These are phyloP conservation scores for Lasioglossum morio DNA, from an alignment of 2,888 invertebrate genomes.

Conservation along the genomic window DNA sequence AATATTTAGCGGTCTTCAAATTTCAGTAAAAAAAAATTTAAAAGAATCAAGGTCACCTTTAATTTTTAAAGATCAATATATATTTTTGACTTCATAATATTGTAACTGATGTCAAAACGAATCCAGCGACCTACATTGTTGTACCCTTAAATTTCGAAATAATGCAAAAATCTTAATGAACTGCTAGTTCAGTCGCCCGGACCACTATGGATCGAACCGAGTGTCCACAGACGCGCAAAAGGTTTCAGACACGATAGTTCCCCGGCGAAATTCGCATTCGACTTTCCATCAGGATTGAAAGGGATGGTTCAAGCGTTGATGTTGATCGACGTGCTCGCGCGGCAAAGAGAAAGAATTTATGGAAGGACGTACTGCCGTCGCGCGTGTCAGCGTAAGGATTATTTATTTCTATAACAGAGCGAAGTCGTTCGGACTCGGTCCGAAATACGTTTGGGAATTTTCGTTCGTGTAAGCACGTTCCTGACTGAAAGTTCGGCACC, in stretches of 20 bases:
- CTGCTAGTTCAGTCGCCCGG: too few species aligned
- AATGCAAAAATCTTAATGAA: too few species aligned
- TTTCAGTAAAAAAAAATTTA: too few species aligned
- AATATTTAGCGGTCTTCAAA: too few species aligned
- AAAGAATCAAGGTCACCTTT: too few species aligned
- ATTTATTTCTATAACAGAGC: not conserved
- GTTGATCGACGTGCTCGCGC: not conserved
- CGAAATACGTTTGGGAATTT: not conserved
- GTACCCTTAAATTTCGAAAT: too few species aligned
- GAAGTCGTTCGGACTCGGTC: not conserved
- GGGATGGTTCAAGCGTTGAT: not conserved
- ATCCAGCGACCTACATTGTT: too few species aligned
- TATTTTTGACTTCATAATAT: too few species aligned
- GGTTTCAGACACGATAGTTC: not conserved
- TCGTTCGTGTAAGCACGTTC: conserved; percentile 23
- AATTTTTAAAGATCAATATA: too few species aligned
- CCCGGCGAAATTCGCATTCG: not conserved
- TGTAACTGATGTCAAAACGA: too few species aligned
- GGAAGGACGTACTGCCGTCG: not conserved
- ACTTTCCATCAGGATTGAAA: not conserved
- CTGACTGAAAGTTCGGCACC: not conserved
- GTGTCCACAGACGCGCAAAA: not conserved
- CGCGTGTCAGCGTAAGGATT: not conserved
- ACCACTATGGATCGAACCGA: not conserved
- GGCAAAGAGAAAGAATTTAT: not conserved